Conservation (phyloP, 2,797 vertebrate genomes). For the Amazona ochrocephala region DNA sequence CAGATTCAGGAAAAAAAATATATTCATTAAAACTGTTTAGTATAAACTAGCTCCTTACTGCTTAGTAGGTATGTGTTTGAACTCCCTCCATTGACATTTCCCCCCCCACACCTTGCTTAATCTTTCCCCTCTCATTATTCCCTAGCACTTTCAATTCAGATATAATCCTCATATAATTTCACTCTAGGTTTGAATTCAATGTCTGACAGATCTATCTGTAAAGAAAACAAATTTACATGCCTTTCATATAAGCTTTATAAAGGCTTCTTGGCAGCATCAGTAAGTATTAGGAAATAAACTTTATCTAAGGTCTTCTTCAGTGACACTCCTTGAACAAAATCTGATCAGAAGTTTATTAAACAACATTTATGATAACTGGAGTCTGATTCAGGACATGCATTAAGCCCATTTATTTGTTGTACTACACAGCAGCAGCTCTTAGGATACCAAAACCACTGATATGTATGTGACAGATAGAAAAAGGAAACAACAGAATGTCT, state of each 20-base stretch:
- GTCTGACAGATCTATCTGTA: background rate
- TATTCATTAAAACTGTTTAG: background rate
- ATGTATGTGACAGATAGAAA: background rate
- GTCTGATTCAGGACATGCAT: background rate
- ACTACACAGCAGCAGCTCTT: background rate
- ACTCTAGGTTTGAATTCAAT: background rate
- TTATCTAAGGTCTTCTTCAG: background rate
- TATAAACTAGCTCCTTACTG: background rate
- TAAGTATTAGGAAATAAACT: background rate
- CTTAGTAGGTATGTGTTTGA: background rate
- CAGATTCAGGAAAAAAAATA: background rate
- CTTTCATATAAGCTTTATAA: background rate
- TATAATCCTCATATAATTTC: background rate
- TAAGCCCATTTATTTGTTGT: background rate
- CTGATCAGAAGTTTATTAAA: background rate
- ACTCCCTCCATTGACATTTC: background rate
- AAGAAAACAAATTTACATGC: background rate
- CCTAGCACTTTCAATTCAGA: background rate
- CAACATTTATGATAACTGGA: background rate
- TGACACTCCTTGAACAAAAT: background rate
- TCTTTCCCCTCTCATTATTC: background rate
- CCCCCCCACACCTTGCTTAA: accelerated
- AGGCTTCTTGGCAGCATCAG: background rate
- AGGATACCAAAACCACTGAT: background rate
- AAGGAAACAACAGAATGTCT: background rate